These are phyloP conservation scores for Hedychridium roseum DNA, from an alignment of 2,888 invertebrate species.

Conservation along the genomic window DNA sequence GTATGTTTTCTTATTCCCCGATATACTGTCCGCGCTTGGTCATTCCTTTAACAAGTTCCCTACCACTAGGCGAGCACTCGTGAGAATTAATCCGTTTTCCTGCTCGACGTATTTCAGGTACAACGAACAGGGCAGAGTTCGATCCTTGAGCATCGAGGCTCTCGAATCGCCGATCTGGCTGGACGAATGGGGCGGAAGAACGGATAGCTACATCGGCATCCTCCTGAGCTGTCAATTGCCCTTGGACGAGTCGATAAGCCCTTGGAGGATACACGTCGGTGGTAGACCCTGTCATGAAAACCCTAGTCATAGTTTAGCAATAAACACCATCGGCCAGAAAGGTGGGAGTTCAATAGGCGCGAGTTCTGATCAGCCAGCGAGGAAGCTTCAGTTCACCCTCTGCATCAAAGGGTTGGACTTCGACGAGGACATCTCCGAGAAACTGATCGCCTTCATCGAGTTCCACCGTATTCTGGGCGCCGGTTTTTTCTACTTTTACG, in stretches of 20 bases:
- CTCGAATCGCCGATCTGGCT: conserved; percentile 72
- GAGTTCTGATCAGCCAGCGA: no score
- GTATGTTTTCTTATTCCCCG: no score
- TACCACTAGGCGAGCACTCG: no score
- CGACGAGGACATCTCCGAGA: conserved; percentile 69
- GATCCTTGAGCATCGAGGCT: conserved; percentile 68
- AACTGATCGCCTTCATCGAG: conserved; percentile 77
- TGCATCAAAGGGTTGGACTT: conserved; percentile 80
- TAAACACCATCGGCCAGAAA: conserved; percentile 4
- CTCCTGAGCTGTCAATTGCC: conserved; percentile 72
- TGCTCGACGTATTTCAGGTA: conserved; percentile 48
- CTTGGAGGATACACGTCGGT: conserved; percentile 47
- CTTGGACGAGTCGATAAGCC: conserved; percentile 52
- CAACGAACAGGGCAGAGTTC: conserved; percentile 60
- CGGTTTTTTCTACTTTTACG: conserved; percentile 72
- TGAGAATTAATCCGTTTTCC: no score
- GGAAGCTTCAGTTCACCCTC: conserved; percentile 68
- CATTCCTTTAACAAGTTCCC: no score
- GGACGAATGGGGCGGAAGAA: conserved; percentile 69
- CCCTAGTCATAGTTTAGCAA: conserved; percentile 59
- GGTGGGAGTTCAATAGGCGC: background rate
- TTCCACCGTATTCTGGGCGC: conserved; percentile 74
- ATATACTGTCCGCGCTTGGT: no score
- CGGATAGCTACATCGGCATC: conserved; percentile 67
- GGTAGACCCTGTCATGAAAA: conserved; percentile 46